Conservation (phyloP, 2,888 invertebrate genomes). For the Drosophila testacea region DNA sequence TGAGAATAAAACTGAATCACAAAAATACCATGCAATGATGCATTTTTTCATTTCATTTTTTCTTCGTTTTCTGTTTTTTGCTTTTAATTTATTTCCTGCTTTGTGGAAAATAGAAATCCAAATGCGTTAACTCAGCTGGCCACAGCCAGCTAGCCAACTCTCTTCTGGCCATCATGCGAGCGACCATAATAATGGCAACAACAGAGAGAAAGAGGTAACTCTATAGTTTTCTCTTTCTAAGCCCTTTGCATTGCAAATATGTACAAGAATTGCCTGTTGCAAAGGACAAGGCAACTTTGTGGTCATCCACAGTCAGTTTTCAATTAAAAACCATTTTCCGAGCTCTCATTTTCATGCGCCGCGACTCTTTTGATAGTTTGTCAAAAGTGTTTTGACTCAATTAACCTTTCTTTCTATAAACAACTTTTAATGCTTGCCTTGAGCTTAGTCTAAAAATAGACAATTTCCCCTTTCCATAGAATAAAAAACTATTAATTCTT, state of each 20-base stretch:
- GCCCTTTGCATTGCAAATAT: conserved; percentile 52
- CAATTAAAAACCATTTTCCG: conserved; percentile 70
- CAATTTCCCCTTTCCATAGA: background rate
- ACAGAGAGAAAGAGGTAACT: background rate
- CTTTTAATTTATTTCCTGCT: conserved; percentile 57
- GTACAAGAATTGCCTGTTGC: conserved; percentile 14
- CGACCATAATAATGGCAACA: conserved; percentile 37
- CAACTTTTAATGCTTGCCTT: background rate
- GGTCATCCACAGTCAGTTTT: conserved; percentile 59
- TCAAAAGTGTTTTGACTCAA: conserved; percentile 5
- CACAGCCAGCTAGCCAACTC: conserved; percentile 19
- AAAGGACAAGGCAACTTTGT: conserved; percentile 19
- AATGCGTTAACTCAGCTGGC: conserved; percentile 38
- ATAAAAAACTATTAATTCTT: background rate
- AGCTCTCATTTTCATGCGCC: conserved; percentile 14
- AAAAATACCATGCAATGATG: conserved; percentile 52
- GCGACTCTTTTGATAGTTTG: conserved; percentile 10
- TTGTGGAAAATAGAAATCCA: conserved; percentile 26
- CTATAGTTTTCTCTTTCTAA: conserved; percentile 14
- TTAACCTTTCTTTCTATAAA: background rate
- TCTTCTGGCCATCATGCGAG: conserved; percentile 32
- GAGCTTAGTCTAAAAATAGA: background rate
- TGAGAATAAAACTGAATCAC: conserved; percentile 51
- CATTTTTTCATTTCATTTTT: conserved; percentile 21
- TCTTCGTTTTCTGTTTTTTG: background rate